These are phyloP conservation scores for Darevskia mixta DNA, from an alignment of 2,797 vertebrate genomes.

Conservation along the genomic window DNA sequence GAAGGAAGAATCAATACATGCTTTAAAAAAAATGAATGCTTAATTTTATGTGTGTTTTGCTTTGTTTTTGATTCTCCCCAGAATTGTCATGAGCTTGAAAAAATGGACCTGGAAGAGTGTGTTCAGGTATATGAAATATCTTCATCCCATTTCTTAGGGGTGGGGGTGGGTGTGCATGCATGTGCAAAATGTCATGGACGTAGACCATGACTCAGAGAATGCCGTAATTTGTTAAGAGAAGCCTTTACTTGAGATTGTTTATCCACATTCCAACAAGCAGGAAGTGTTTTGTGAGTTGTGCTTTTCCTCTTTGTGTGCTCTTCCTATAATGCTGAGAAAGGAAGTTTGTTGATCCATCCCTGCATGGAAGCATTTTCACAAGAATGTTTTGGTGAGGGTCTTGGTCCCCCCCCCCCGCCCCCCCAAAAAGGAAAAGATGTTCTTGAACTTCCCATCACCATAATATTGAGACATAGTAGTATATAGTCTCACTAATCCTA, in stretches of 20 bases:
- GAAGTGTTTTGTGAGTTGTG: background rate
- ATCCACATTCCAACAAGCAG: background rate
- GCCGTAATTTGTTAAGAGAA: background rate
- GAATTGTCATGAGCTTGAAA: constrained; percentile 98
- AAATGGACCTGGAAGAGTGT: constrained; percentile 99
- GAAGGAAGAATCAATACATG: background rate
- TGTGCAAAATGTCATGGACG: background rate
- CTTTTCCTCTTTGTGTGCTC: background rate
- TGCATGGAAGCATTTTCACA: background rate
- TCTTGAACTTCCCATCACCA: background rate
- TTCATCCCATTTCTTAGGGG: background rate
- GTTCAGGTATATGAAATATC: constrained; percentile 87
- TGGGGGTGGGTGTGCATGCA: too few relatives aligned
- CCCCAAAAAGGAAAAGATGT: background rate
- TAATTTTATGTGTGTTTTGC: background rate
- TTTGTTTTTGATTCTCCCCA: constrained; percentile 59
- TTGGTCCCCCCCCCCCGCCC: background rate
- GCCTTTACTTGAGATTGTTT: background rate
- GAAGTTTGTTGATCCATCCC: background rate
- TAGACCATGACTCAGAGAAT: background rate
- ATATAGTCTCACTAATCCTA: too few relatives aligned
- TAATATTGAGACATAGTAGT: background rate
- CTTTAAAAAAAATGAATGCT: background rate
- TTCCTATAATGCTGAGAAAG: background rate
- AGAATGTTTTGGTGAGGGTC: background rate